Evolutionary conservation across 2,888 invertebrate species (phyloP).

Genomic region (Chesias legatella): DNA sequence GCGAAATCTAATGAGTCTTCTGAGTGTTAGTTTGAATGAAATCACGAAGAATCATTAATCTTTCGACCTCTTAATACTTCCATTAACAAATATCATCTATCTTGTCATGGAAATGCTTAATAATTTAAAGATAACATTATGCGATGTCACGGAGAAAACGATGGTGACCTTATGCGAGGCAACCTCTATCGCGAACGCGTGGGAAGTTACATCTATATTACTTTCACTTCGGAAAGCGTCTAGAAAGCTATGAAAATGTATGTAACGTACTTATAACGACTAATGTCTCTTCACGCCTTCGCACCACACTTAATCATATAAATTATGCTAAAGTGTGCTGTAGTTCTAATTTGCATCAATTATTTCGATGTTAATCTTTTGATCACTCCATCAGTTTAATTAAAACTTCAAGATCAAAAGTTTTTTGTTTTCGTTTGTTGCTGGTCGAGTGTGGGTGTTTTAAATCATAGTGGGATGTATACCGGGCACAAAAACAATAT

Average conservation of each 20-base stretch:
- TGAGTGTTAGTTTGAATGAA: too few relatives aligned
- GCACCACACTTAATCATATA: slow-evolving; percentile 3
- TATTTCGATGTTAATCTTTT: slow-evolving; percentile 22
- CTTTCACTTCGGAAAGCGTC: slow-evolving; percentile 18
- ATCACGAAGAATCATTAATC: too few relatives aligned
- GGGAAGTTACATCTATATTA: slow-evolving; percentile 18
- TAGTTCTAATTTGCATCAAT: slow-evolving; percentile 17
- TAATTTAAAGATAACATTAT: not conserved
- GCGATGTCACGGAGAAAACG: slow-evolving; percentile 20
- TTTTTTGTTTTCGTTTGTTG: slow-evolving; percentile 16
- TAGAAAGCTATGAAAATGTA: not conserved
- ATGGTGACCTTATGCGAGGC: slow-evolving; percentile 10
- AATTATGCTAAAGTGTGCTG: slow-evolving; percentile 13
- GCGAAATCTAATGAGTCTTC: too few relatives aligned
- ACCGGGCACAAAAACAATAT: slow-evolving; percentile 9
- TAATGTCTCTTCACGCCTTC: not conserved
- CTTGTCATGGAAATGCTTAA: not conserved
- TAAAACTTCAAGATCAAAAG: slow-evolving; percentile 16
- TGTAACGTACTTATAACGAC: slow-evolving; percentile 1
- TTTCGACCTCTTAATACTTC: too few relatives aligned
- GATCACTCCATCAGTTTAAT: slow-evolving; percentile 19
- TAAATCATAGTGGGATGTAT: not conserved
- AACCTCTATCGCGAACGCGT: slow-evolving; percentile 15
- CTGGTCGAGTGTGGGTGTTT: slow-evolving; percentile 13
- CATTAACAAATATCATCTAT: too few relatives aligned